Conservation (phyloP, 1,140 invertebrate genomes). For the Drosophila cardini region DNA sequence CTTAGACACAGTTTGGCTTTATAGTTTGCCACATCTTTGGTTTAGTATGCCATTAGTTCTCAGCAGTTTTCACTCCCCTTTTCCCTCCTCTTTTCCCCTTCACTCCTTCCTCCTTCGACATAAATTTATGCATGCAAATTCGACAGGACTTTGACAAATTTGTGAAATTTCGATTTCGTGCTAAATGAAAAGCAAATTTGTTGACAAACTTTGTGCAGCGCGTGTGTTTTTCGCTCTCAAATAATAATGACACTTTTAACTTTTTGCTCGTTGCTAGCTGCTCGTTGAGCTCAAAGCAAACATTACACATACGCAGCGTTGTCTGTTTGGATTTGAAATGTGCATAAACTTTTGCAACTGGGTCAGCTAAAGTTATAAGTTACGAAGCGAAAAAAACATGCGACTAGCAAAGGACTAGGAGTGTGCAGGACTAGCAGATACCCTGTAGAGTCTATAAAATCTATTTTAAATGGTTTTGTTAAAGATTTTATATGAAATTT, state of each 20-base stretch:
- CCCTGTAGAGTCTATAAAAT: not conserved
- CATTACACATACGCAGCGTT: slow-evolving; percentile 76
- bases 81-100: not conserved
- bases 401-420: not conserved
- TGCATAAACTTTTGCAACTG: slow-evolving; percentile 55
- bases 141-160: not conserved
- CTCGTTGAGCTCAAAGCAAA: slow-evolving; percentile 32
- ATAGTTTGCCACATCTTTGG: slow-evolving; percentile 48
- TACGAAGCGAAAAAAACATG: slow-evolving; percentile 2
- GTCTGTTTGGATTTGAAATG: slow-evolving; percentile 58
- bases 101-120: not conserved
- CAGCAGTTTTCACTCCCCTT: not conserved
- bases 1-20: slow-evolving; percentile 48
- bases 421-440: not conserved
- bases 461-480: not conserved
- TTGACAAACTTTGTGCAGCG: slow-evolving; percentile 10
- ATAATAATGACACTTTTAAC: slow-evolving; percentile 48
- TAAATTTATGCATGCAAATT: slow-evolving; percentile 38
- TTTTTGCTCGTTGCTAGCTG: slow-evolving; percentile 21
- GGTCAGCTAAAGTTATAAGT: slow-evolving; percentile 46
- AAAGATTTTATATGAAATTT: not conserved
- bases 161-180: slow-evolving; percentile 23
- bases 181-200: slow-evolving; percentile 76
- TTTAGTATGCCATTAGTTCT: slow-evolving; percentile 54
- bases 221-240: slow-evolving; percentile 12